phyloP scores from a whole-genome alignment of 2,113 vertebrate species.

The Podocnemis expansa region DNA sequence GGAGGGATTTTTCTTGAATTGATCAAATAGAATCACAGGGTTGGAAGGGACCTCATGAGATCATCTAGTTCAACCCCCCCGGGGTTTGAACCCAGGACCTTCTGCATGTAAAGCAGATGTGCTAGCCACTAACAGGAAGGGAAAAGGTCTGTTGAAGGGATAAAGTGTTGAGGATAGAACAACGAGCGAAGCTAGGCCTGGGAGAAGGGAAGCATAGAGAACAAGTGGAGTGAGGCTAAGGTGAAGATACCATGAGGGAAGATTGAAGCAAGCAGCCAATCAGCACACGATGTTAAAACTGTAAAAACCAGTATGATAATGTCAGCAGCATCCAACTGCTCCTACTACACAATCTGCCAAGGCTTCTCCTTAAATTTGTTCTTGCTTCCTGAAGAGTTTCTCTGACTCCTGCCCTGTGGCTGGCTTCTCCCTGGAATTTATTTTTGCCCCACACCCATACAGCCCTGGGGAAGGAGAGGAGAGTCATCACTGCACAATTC shows the following conservation, averaged over 20 bases:
- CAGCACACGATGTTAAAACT: not conserved
- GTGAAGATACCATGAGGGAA: not conserved
- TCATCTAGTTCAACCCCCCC: no score
- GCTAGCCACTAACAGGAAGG: no score
- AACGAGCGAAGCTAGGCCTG: accelerated
- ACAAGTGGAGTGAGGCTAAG: not conserved
- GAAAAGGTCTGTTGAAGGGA: not conserved
- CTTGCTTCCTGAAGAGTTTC: not conserved
- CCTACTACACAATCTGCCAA: not conserved
- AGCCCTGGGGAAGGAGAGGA: not conserved
- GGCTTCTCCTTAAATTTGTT: not conserved
- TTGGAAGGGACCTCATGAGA: no score
- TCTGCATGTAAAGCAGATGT: no score
- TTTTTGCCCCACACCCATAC: not conserved
- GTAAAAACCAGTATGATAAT: not conserved
- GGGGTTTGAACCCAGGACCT: no score
- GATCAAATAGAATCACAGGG: no score
- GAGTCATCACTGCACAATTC: not conserved
- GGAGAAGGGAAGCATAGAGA: not conserved
- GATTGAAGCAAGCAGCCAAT: not conserved
- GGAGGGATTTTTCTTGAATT: not conserved
- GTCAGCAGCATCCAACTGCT: not conserved
- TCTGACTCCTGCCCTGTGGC: not conserved
- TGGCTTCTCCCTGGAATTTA: not conserved
- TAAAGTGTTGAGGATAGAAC: not conserved